Evolutionary conservation across 1,140 invertebrate genomes (phyloP), one percentile per base, ranked within the genome.

Genomic region (Ooceraea biroi): DNA sequence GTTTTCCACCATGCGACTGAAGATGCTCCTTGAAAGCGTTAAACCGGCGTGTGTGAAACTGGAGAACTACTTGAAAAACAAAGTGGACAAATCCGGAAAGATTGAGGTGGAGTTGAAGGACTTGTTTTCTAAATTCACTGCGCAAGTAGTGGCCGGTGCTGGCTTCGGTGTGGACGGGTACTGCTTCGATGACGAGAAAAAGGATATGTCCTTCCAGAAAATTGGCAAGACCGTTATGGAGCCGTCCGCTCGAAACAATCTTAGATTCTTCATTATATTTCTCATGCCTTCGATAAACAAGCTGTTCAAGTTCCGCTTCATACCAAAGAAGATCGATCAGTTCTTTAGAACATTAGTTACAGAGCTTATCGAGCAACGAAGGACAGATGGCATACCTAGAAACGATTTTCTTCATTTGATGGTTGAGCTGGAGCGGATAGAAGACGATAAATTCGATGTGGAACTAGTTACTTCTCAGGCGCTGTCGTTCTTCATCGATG

Each of bases 401-500:
- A 88, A 88, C 11, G 91, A 93, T 52, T 88, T 93, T 60, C 46
- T 91, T 7, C 87, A 93, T 5, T 22, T 88, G n/a, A 77, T 92
- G 76, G 65, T 89, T 0, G 83, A 91, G 19, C 30, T 89, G 0
- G 84, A 88, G 10, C 82, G 82, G 83, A 92, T 66, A 63, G 93
- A 80, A 80, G 85, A 36, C 72, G 87, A 82, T 27, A 92, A 83
- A 80, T 72, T 92, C 0, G 80, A 90, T 12, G 11, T 86, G 85
- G 17, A 83, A 19, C 1, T 89, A 80, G 8, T 92, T 88, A n/a
- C 94, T 90, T 19, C 89, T 85, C n/a, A 94, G 90, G 0, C 93
- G 83, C 87, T 97, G 96, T 84, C 96, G 89, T 76, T 96, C 95
- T 0, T 96, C 96, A 89, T 96, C 93, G 89, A 96, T 96, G 30